Evolutionary conservation across 1,140 invertebrate genomes (phyloP).

Genomic region (Orchesella cincta): DNA sequence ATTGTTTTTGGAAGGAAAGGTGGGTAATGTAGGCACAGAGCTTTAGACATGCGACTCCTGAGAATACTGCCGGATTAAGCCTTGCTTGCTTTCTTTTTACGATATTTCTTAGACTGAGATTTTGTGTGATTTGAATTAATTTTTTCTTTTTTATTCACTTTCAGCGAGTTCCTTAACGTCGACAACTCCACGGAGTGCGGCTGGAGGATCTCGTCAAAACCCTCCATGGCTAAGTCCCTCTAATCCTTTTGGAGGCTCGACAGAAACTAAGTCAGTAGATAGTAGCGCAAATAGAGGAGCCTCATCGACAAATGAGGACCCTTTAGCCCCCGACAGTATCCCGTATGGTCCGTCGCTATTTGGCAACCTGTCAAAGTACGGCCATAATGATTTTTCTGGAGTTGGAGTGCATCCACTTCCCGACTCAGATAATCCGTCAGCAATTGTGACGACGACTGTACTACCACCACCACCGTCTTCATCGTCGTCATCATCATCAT

Average conservation of each 20-base stretch:
- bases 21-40: too few species aligned
- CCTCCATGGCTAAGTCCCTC: slow-evolving; percentile 41
- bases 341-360: slow-evolving; percentile 12
- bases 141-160: background rate
- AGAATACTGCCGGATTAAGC: too few species aligned
- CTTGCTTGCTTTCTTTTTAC: background rate
- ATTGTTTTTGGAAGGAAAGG: too few species aligned
- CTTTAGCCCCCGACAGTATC: slow-evolving; percentile 34
- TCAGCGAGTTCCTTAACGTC: slow-evolving; percentile 47
- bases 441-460: slow-evolving; percentile 26
- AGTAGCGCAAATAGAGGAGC: background rate
- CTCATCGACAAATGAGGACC: slow-evolving; percentile 24
- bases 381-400: background rate
- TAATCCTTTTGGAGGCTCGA: slow-evolving; percentile 6
- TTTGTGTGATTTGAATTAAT: too few species aligned
- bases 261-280: slow-evolving; percentile 38
- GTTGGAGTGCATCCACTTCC: background rate
- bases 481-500: slow-evolving; percentile 22
- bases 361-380: slow-evolving; percentile 1
- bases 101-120: background rate
- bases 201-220: slow-evolving; percentile 10
- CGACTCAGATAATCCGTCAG: slow-evolving; percentile 12
- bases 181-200: slow-evolving; percentile 41
- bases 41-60: too few species aligned
- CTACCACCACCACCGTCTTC: slow-evolving; percentile 4